phyloP scores from a whole-genome alignment of 2,888 invertebrate genomes.

The Trypoxylon attenuatum region DNA sequence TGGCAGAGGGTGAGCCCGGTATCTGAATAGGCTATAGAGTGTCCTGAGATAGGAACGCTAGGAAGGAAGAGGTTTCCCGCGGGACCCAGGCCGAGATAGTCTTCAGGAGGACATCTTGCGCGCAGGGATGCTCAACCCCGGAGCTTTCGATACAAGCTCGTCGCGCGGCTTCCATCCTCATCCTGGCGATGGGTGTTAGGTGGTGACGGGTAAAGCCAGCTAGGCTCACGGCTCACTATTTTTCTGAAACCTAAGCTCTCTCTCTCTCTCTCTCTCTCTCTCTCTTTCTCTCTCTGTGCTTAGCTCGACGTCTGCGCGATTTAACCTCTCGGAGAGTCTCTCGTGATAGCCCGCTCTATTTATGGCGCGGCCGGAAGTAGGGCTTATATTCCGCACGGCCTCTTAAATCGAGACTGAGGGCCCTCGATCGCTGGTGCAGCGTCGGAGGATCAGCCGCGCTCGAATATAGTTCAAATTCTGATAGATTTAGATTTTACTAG shows the following conservation, averaged over 20 bases:
- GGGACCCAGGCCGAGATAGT: conserved; percentile 72
- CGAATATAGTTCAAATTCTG: no score
- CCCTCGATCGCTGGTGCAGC: no score
- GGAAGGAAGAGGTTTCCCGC: conserved; percentile 69
- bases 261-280: no score
- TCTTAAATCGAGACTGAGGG: no score
- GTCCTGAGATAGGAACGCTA: conserved; percentile 72
- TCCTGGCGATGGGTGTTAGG: conserved; percentile 41
- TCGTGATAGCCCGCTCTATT: neutral
- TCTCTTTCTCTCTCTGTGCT: no score
- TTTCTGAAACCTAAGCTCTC: conserved; percentile 28
- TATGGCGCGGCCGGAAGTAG: neutral
- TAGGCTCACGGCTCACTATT: conserved; percentile 52
- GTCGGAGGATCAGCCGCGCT: no score
- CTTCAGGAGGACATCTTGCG: conserved; percentile 73
- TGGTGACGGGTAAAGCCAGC: conserved; percentile 52
- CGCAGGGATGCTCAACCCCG: conserved; percentile 67
- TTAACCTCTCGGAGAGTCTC: neutral
- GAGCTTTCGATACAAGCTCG: conserved; percentile 43
- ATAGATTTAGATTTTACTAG: no score
- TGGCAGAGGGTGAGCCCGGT: conserved; percentile 67
- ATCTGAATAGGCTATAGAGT: conserved; percentile 74
- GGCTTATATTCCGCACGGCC: neutral
- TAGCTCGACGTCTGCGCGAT: neutral
- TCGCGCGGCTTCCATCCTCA: conserved; percentile 46